Percentiles rank a stretch among this genome's conserved stretches.
Evolutionary conservation across 1,140 invertebrate species (phyloP).

Genomic region (Drosophila bipectinata): DNA sequence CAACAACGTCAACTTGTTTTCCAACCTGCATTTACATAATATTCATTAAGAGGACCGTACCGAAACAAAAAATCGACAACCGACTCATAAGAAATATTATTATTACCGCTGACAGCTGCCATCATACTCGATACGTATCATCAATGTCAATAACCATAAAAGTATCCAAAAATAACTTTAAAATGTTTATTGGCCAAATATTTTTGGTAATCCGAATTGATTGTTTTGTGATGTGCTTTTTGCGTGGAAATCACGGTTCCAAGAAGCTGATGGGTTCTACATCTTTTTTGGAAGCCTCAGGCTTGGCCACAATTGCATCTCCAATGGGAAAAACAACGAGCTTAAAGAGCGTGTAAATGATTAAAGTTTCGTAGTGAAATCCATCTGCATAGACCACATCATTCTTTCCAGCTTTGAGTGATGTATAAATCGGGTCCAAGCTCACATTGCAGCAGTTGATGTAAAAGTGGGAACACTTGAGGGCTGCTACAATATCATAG

Average conservation of each 20-base stretch:
- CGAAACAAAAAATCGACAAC: conserved; percentile 26
- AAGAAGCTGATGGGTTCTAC: conserved; percentile 39
- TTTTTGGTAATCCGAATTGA: conserved; percentile 31
- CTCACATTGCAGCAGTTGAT: conserved; percentile 62
- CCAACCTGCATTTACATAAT: conserved; percentile 56
- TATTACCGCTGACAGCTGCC: conserved; percentile 69
- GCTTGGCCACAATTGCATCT: background rate
- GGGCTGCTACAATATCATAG: conserved; percentile 59
- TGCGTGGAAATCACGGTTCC: conserved; percentile 21
- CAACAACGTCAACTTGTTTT: conserved; percentile 28
- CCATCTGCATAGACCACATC: conserved; percentile 21
- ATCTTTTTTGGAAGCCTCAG: background rate
- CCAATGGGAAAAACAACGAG: conserved; percentile 68
- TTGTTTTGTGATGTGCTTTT: background rate
- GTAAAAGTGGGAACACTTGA: conserved; percentile 39
- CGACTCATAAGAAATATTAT: conserved; percentile 45
- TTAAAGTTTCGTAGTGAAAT: conserved; percentile 70
- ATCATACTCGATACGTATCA: conserved; percentile 65
- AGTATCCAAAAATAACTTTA: conserved; percentile 57
- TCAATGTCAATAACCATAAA: conserved; percentile 69
- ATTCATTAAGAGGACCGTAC: conserved; percentile 37
- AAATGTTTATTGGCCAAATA: conserved; percentile 48
- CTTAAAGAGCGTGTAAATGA: conserved; percentile 28
- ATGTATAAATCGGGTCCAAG: conserved; percentile 18
- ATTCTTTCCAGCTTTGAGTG: background rate